phyloP scores from a whole-genome alignment of 2,797 vertebrate species.

The Peromyscus melanophrys region DNA sequence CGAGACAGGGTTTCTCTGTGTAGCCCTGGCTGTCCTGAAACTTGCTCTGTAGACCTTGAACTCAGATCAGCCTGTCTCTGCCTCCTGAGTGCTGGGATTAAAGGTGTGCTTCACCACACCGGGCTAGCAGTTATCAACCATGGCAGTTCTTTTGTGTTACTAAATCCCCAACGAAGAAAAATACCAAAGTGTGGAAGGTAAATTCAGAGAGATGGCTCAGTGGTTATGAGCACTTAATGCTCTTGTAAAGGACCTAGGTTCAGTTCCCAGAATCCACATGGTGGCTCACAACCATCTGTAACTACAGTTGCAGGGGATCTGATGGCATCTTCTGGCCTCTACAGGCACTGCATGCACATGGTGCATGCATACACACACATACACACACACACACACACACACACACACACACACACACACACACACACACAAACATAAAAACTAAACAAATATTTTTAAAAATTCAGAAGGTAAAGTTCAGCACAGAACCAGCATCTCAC shows the following conservation, averaged over 20 bases:
- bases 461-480: background rate
- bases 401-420: too few relatives aligned
- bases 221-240: background rate
- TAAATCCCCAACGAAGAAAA: background rate
- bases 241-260: background rate
- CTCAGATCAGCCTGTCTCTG: background rate
- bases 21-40: background rate
- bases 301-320: background rate
- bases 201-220: background rate
- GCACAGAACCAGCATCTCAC: background rate
- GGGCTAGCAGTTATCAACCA: background rate
- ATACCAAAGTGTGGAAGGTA: background rate
- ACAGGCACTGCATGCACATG: too few relatives aligned
- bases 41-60: background rate
- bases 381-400: too few relatives aligned
- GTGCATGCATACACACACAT: background rate
- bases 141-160: background rate
- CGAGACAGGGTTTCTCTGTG: background rate
- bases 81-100: background rate
- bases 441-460: background rate
- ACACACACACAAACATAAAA: background rate
- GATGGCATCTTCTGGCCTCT: background rate
- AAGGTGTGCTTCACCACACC: background rate
- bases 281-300: background rate
- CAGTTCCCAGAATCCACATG: background rate